A percentile compares a stretch with the other conserved stretches of the same genome.
phyloP scores from a whole-genome alignment of 2,797 vertebrate genomes.

The Hapalemur alaotrensis region DNA sequence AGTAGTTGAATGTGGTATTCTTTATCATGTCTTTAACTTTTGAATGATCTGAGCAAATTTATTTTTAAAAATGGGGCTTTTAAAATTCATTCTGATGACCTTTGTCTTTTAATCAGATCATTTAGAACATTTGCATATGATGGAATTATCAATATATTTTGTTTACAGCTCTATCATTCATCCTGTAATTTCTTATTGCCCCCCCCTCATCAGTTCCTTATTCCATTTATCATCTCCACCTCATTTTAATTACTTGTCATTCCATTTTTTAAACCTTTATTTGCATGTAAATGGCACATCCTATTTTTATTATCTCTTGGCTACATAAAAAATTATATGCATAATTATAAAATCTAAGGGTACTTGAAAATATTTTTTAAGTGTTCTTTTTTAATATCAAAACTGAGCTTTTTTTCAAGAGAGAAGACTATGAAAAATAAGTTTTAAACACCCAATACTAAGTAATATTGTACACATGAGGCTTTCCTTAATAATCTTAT shows the following conservation, averaged over 20 bases:
- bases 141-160: background rate
- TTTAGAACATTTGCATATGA: background rate
- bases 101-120: background rate
- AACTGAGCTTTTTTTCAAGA: background rate
- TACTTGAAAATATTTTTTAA: background rate
- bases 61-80: background rate
- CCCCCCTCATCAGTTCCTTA: background rate
- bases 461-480: background rate
- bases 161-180: background rate
- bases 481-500: background rate
- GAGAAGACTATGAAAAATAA: background rate
- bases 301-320: background rate
- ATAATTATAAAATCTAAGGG: background rate
- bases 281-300: background rate
- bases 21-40: background rate
- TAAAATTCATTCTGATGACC: background rate
- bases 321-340: background rate
- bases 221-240: background rate
- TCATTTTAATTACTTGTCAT: constrained; percentile 16
- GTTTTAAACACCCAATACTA: background rate
- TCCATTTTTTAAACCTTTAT: background rate
- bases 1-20: background rate
- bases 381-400: background rate
- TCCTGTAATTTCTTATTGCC: background rate
- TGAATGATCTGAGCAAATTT: background rate